Evolutionary conservation across 2,113 vertebrate species (phyloP).

Genomic region (Gymnogyps californianus): DNA sequence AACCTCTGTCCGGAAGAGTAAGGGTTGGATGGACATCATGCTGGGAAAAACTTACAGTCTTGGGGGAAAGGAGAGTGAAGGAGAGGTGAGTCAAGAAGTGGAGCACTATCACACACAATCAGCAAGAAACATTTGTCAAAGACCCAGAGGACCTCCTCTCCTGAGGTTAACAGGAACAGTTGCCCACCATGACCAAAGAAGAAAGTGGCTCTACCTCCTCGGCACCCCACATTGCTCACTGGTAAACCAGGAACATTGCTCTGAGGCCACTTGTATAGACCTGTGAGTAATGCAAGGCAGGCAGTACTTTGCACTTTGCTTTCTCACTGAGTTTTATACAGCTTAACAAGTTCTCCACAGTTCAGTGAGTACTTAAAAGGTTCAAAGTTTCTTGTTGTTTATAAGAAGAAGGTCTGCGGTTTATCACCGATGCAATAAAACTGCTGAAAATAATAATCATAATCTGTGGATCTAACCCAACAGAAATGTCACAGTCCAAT

Average conservation of each 20-base stretch:
- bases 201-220: not conserved
- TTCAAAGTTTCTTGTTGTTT: slow-evolving; percentile 53
- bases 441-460: not conserved
- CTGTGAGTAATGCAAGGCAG: not conserved
- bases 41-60: not conserved
- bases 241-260: not conserved
- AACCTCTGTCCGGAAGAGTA: not conserved
- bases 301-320: slow-evolving; percentile 52
- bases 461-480: not conserved
- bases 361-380: not conserved
- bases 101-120: not conserved
- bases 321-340: not conserved
- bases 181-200: not conserved
- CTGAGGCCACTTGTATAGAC: not conserved
- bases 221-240: not conserved
- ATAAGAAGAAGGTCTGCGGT: not conserved
- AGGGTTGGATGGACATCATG: not conserved
- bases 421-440: slow-evolving; percentile 46
- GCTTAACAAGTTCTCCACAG: not conserved
- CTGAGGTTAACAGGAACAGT: not conserved
- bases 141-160: not conserved
- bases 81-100: not conserved
- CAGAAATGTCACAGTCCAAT: slow-evolving; percentile 1
- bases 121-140: not conserved
- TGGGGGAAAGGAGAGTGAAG: not conserved